phyloP scores from a whole-genome alignment of 1,140 invertebrate species.

The Sycophila sp. region DNA sequence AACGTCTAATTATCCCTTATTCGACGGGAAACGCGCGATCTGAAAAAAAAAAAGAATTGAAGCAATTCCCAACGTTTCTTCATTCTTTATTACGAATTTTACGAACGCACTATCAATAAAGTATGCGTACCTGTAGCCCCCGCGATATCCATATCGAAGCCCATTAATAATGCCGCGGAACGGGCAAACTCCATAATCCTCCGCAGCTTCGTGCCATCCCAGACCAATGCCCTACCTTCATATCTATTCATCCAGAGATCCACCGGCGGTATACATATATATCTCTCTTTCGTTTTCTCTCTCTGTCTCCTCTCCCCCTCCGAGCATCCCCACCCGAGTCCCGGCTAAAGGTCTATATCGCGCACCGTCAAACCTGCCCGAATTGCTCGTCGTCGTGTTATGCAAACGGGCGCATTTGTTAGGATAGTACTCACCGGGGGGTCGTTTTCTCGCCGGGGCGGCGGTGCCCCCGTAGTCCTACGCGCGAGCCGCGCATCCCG shows the following conservation, averaged over 20 bases:
- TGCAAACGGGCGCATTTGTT: constrained; percentile 67
- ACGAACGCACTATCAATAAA: no score
- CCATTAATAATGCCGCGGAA: no score
- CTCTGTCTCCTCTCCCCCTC: constrained; percentile 39
- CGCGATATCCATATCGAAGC: no score
- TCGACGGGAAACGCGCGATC: no score
- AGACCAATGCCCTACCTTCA: constrained; percentile 6
- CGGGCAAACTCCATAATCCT: no score
- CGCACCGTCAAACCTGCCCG: constrained; percentile 66
- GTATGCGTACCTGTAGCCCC: no score
- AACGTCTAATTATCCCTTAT: no score
- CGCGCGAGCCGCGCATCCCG: not conserved
- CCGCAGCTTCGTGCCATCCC: not conserved
- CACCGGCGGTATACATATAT: not conserved
- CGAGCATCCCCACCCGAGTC: constrained; percentile 51
- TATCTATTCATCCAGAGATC: constrained; percentile 20
- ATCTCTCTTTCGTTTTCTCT: not conserved
- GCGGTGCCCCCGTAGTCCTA: constrained; percentile 41
- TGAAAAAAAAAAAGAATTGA: no score
- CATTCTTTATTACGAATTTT: no score
- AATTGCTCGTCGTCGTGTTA: constrained; percentile 68
- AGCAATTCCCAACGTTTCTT: no score
- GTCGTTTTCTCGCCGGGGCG: constrained; percentile 58
- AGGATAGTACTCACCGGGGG: constrained; percentile 63
- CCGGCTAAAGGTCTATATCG: constrained; percentile 64